A percentile compares a stretch with the other conserved stretches of the same genome.
Evolutionary conservation across 2,113 vertebrate species (phyloP).

Genomic region (Salvelinus alpinus): DNA sequence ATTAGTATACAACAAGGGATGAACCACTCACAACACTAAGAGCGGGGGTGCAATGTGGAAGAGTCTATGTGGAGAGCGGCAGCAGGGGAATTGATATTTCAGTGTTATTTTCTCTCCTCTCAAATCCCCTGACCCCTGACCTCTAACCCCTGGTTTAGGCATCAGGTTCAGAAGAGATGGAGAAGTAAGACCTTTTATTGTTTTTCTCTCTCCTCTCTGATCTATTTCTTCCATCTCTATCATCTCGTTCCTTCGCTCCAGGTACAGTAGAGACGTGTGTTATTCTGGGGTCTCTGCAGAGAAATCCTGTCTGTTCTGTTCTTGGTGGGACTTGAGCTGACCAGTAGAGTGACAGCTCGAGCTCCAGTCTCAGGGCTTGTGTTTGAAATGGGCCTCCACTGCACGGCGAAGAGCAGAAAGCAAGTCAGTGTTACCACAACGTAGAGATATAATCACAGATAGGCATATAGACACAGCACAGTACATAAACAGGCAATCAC

Average conservation of each 20-base stretch:
- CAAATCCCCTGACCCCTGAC: constrained; percentile 26
- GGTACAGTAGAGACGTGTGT: constrained; percentile 13
- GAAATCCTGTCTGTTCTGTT: constrained; percentile 28
- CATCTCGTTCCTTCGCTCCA: not conserved
- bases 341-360: constrained; percentile 19
- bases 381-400: constrained; percentile 99
- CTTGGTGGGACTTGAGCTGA: constrained; percentile 30
- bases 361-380: constrained; percentile 84
- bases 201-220: not conserved
- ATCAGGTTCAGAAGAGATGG: not conserved
- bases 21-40: constrained; percentile 60
- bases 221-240: not conserved
- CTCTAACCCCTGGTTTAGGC: not conserved
- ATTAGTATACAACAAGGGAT: constrained; percentile 27
- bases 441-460: not conserved
- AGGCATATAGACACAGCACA: not conserved
- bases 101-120: no score
- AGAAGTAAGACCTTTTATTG: constrained; percentile 18
- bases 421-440: not conserved
- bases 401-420: constrained; percentile 44
- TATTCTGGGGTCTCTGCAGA: constrained; percentile 16
- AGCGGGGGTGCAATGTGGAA: constrained; percentile 15
- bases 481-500: not conserved
- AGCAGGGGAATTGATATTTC: constrained; percentile 47
- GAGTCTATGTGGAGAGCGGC: constrained; percentile 26